Conservation (phyloP, 2,888 invertebrate genomes). For the Synergus umbraculus region DNA sequence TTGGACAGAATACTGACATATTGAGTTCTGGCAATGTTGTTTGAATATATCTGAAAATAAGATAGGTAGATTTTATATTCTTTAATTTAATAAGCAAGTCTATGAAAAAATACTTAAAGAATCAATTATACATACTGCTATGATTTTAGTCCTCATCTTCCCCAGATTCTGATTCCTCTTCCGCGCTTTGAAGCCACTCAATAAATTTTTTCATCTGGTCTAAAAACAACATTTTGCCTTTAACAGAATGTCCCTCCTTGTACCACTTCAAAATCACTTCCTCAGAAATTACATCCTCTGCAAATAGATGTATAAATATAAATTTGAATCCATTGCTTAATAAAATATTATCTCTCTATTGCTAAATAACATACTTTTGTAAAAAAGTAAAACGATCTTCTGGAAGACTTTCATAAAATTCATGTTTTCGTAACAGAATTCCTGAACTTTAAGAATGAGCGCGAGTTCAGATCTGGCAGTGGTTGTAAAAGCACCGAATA, state of each 20-base stretch:
- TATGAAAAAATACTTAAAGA: slow-evolving; percentile 22
- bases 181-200: slow-evolving; percentile 98
- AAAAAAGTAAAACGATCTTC: slow-evolving; percentile 96
- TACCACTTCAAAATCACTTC: slow-evolving; percentile 98
- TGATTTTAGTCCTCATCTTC: slow-evolving; percentile 78
- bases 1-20: slow-evolving; percentile 68
- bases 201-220: slow-evolving; percentile 99
- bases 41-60: slow-evolving; percentile 61
- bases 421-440: slow-evolving; percentile 99
- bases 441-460: slow-evolving; percentile 94
- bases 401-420: slow-evolving; percentile 99
- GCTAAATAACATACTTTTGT: slow-evolving; percentile 85
- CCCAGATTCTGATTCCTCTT: slow-evolving; percentile 87
- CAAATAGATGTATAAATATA: slow-evolving; percentile 52
- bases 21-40: slow-evolving; percentile 69
- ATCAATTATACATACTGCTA: slow-evolving; percentile 35
- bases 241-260: slow-evolving; percentile 93
- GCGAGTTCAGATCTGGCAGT: slow-evolving; percentile 92
- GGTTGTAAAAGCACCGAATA: slow-evolving; percentile 92
- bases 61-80: slow-evolving; percentile 11
- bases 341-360: neutral
- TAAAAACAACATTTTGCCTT: slow-evolving; percentile 98
- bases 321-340: neutral
- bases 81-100: slow-evolving; percentile 30
- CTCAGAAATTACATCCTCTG: slow-evolving; percentile 94